A percentile compares a stretch with the other conserved stretches of the same genome.
Conservation (phyloP, 2,888 invertebrate species). For the Apodemia zela region DNA sequence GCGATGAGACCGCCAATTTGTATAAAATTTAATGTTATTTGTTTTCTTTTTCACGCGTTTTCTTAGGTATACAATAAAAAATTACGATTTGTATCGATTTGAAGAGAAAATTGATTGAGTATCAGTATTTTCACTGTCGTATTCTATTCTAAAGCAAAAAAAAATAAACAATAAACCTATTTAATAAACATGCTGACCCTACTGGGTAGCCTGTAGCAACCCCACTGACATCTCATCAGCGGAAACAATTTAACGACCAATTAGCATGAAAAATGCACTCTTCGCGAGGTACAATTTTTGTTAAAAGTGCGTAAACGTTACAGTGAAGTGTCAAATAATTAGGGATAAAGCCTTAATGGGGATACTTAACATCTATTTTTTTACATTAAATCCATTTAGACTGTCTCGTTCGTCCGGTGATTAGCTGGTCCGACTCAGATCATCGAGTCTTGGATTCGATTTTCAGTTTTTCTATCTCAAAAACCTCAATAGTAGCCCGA, state of each 20-base stretch:
- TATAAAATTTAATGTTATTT: too few relatives aligned
- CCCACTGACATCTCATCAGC: constrained; percentile 1
- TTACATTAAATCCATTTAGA: background rate
- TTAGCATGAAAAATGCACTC: constrained; percentile 6
- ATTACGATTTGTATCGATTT: too few relatives aligned
- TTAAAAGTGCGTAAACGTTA: background rate
- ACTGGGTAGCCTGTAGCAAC: background rate
- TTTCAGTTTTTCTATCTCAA: too few relatives aligned
- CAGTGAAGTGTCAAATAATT: background rate
- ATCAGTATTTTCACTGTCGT: too few relatives aligned
- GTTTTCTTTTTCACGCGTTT: too few relatives aligned
- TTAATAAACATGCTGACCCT: background rate
- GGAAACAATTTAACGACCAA: constrained; percentile 8
- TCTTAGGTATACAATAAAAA: too few relatives aligned
- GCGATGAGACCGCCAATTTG: too few relatives aligned
- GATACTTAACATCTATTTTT: background rate
- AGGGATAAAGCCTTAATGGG: background rate
- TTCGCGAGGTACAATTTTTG: background rate
- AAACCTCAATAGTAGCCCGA: too few relatives aligned
- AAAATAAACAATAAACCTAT: too few relatives aligned
- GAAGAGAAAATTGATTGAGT: too few relatives aligned
- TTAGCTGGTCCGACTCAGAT: background rate
- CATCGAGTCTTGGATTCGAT: background rate
- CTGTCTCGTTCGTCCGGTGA: background rate
- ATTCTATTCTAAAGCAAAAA: too few relatives aligned